These are phyloP conservation scores for Luperina testacea DNA, from an alignment of 2,888 invertebrate species.

Conservation along the genomic window DNA sequence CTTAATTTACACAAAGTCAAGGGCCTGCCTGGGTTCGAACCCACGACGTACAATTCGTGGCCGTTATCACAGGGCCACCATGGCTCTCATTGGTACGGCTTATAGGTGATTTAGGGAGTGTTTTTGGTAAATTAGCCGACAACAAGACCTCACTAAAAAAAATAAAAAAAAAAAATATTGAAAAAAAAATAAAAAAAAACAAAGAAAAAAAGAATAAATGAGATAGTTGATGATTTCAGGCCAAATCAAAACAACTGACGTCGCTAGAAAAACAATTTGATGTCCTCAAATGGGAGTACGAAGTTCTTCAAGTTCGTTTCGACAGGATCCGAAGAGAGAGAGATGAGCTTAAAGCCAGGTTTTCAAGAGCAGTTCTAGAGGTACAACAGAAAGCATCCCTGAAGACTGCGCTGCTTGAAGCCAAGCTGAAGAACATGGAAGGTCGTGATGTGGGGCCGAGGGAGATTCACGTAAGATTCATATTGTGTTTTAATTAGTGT, in stretches of 20 bases:
- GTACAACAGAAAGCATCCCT: constrained; percentile 96
- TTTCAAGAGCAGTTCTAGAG: constrained; percentile 95
- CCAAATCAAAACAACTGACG: constrained; percentile 89
- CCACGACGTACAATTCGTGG: no score
- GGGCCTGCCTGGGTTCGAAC: no score
- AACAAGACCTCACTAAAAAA: no score
- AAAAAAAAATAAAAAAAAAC: no score
- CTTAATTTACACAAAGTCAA: no score
- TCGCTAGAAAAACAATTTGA: constrained; percentile 90
- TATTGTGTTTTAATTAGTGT: no score
- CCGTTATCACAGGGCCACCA: no score
- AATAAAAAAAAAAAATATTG: no score
- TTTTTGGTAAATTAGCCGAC: neutral
- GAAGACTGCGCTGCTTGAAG: constrained; percentile 95
- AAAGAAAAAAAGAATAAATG: neutral
- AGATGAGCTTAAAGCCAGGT: constrained; percentile 94
- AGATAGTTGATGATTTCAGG: constrained; percentile 73
- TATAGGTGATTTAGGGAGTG: neutral
- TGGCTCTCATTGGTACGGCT: no score
- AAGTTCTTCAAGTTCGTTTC: constrained; percentile 93
- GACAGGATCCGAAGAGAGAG: constrained; percentile 94
- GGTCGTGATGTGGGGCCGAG: constrained; percentile 91
- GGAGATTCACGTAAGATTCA: constrained; percentile 89
- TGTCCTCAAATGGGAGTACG: constrained; percentile 91
- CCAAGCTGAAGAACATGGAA: constrained; percentile 92